Percentiles rank a stretch among this genome's conserved stretches.
phyloP scores from a whole-genome alignment of 1,140 invertebrate species.

The Neotoxoptera formosana region DNA sequence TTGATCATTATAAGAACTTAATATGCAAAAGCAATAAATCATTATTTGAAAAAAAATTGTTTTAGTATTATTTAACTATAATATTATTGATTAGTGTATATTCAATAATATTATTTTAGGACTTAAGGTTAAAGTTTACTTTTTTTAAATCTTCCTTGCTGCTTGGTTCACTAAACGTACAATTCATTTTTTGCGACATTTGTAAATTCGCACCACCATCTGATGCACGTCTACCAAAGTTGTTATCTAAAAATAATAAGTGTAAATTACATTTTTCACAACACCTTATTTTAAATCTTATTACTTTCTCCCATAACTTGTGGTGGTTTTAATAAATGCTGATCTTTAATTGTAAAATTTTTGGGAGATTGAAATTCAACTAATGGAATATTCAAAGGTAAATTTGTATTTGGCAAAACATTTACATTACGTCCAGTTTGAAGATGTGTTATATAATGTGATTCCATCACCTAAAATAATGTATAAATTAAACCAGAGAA shows the following conservation, averaged over 20 bases:
- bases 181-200: slow-evolving; percentile 72
- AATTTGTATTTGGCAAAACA: slow-evolving; percentile 71
- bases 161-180: slow-evolving; percentile 71
- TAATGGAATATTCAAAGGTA: slow-evolving; percentile 78
- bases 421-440: slow-evolving; percentile 65
- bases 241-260: slow-evolving; percentile 67
- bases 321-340: slow-evolving; percentile 91
- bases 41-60: not conserved
- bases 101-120: not conserved
- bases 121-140: not conserved
- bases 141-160: slow-evolving; percentile 69
- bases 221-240: slow-evolving; percentile 89
- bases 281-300: not conserved
- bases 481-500: slow-evolving; percentile 21
- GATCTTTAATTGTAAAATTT: slow-evolving; percentile 90
- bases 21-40: not conserved
- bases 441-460: slow-evolving; percentile 64
- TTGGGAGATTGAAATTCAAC: slow-evolving; percentile 79
- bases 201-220: slow-evolving; percentile 95
- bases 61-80: not conserved
- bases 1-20: not conserved
- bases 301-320: slow-evolving; percentile 85
- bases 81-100: not conserved
- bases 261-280: not conserved
- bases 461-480: slow-evolving; percentile 64